These are phyloP conservation scores for Pollenia angustigena DNA, from an alignment of 2,888 invertebrate genomes.

Conservation along the genomic window DNA sequence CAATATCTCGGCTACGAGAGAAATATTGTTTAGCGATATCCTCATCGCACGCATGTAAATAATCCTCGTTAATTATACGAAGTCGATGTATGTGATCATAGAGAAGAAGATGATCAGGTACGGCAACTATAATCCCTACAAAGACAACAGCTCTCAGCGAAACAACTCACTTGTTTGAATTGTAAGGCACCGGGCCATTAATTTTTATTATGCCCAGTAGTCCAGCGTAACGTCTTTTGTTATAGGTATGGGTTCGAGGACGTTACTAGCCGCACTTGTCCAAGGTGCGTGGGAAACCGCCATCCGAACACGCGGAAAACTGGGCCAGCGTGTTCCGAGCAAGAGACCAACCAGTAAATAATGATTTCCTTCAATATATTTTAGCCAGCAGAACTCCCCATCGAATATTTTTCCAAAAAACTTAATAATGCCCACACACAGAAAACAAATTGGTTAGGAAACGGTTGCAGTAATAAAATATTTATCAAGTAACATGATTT, in stretches of 20 bases:
- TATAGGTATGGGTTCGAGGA: neutral
- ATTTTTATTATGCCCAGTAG: no score
- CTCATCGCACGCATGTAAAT: neutral
- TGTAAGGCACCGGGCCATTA: no score
- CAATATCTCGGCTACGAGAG: neutral
- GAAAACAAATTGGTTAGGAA: neutral
- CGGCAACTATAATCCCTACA: no score
- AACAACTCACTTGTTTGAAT: no score
- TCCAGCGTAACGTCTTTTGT: no score
- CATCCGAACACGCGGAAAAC: no score
- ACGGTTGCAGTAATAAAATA: no score
- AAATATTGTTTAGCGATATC: neutral
- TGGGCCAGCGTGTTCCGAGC: neutral
- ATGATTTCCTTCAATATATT: neutral
- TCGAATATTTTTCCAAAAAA: constrained; percentile 46
- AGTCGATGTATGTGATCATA: no score
- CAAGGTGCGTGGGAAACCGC: neutral
- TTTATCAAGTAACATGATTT: no score
- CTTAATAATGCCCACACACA: no score
- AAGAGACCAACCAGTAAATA: neutral
- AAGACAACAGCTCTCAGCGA: no score
- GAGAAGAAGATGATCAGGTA: no score
- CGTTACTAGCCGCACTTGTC: neutral
- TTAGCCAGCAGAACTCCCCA: constrained; percentile 37
- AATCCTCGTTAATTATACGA: neutral